Base-by-base conservation (phyloP, 2,113 vertebrate genomes). In the chimpanzee (Pan troglodytes) region DNA sequence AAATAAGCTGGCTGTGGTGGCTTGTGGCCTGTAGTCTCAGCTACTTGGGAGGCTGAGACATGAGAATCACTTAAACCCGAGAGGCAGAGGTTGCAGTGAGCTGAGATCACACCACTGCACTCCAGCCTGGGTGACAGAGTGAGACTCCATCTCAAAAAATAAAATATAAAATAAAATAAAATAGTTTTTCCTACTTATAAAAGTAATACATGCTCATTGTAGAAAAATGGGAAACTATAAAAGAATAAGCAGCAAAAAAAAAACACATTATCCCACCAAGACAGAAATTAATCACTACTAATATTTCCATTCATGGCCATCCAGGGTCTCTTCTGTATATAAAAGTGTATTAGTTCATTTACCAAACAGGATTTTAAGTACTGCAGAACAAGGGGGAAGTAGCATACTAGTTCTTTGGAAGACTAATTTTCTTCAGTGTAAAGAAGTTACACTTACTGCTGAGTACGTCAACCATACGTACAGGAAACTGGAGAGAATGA, bases 211-310 rank as follows among this genome's bases (percentile, higher is more conserved):
- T 57, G n/a, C 45, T 80, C 35, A 90, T 84, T 48, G 82, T 8
- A 92, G 40, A 82, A 96, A 82, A 93, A 0, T 87, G 38, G 16
- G 18, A 61, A 95, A 92, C 48, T 38, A 81, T 20, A 86, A 59
- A 85, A 83, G 38, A 82, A 70, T 23, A 83, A 43, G 12, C 88
- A 93, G n/a, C 68, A 82, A 9, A 93, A 86, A 86, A 40, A 40
- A 90, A 35, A 64, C 25, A 67, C 18, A 78, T 67, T 40, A 93
- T 38, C 48, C 55, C 48, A 76, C 64, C 79, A 86, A 57, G 7
- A 43, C 43, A 93, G n/a, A 86, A 92, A 94, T 52, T 68, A 61
- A 92, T 88, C 73, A 95, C 61, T 61, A 57, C 40, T 91, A 88
- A 8, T 55, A 86, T 67, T 78, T 94, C 64, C 75, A 92, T 35